Base-by-base conservation (phyloP, 2,888 invertebrate genomes). In the Eupithecia inturbata region DNA sequence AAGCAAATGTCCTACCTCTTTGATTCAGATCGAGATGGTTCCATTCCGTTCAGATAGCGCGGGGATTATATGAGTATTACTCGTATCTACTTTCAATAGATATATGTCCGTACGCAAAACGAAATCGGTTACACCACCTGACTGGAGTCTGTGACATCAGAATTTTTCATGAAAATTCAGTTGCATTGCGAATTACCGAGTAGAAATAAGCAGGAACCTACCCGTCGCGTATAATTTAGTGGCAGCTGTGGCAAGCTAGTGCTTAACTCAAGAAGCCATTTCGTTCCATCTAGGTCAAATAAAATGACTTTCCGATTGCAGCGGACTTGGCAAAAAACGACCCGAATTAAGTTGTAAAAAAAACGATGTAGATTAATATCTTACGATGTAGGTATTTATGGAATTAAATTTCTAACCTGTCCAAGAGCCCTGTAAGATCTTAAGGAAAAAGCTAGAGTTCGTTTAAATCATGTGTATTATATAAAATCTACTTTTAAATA, bases 241-340 rank as follows among this genome's bases (percentile, higher is more conserved):
- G 12, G 14, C 26, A 14, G 26, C 22, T 53, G 22, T 10, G 22
- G 49, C 26, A 14, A 57, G 53, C 26, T 3, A 26, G 26, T 22
- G 10, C 57, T 57, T 12, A 14, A 26, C 22, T 57, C 14, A 57
- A 57, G 53, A 26, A 57, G 57, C 57, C 57, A 57, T 57, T 57
- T 57, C 57, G n/a, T 36, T 36, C 36, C 7, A 64, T 33, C 19
- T 64, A 64, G 63, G 36, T 64, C 36, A 64, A 33, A 28, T 63
- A 36, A 64, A 64, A 62, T 64, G 19, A 36, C 33, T 64, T 64
- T 64, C 63, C 63, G 12, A 10, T 64, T 33, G 63, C 36, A 26
- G 57, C 26, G 26, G 14, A 57, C 12, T 14, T 57, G 12, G 57
- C 22, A 1, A 53, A 53, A 36, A 36, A n/a, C n/a, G 12, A 45